phyloP scores from a whole-genome alignment of 2,797 vertebrate genomes.

The Protonibea diacanthus region DNA sequence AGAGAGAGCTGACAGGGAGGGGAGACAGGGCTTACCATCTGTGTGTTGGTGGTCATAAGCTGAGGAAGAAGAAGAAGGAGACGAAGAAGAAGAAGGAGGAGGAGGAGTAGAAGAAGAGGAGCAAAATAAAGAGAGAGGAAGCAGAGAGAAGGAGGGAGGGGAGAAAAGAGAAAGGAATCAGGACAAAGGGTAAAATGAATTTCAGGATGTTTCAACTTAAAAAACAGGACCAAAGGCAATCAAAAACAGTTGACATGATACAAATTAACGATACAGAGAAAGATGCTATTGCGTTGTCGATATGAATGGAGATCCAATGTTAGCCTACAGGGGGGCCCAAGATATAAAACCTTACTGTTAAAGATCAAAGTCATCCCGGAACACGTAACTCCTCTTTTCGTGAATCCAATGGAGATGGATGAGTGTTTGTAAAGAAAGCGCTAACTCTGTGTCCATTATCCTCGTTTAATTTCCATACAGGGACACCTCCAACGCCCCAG shows the following conservation, averaged over 20 bases:
- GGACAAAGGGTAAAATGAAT: constrained; percentile 85
- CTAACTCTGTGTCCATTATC: constrained; percentile 39
- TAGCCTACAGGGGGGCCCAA: constrained; percentile 49
- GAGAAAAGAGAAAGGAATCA: constrained; percentile 82
- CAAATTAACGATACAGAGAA: constrained; percentile 87
- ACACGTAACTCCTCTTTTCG: constrained; percentile 45
- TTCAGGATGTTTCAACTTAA: constrained; percentile 83
- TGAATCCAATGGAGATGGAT: constrained; percentile 73
- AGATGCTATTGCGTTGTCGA: constrained; percentile 80
- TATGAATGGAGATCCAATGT: constrained; percentile 83
- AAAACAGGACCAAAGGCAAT: constrained; percentile 81
- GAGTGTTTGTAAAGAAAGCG: constrained; percentile 48
- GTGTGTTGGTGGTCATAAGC: constrained; percentile 96
- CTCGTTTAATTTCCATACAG: constrained; percentile 29
- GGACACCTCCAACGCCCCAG: constrained; percentile 34
- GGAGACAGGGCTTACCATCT: constrained; percentile 93
- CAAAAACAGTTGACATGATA: constrained; percentile 85
- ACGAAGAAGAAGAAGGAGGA: constrained; percentile 65
- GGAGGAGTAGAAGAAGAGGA: constrained; percentile 65
- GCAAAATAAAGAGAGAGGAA: constrained; percentile 87
- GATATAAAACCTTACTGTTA: constrained; percentile 52
- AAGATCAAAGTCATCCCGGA: constrained; percentile 34
- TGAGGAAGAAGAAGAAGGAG: constrained; percentile 80
- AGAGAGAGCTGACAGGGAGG: constrained; percentile 87
- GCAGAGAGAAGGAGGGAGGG: constrained; percentile 79